Percentiles rank a stretch among this genome's conserved stretches.
Conservation (phyloP, 2,888 invertebrate genomes). For the Lasius fuliginosus region DNA sequence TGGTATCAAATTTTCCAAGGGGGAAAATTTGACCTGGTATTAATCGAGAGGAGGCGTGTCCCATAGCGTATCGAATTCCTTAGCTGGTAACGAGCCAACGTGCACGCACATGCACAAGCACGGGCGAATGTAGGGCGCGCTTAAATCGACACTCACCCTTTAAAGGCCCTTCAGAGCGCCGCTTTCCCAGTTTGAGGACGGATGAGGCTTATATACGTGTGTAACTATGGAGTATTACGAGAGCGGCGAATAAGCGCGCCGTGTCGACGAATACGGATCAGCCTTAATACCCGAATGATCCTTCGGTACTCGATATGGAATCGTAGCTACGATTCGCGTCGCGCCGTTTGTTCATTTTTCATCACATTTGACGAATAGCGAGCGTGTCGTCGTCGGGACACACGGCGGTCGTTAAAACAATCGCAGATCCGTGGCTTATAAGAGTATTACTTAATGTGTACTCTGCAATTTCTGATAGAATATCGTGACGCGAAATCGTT, state of each 20-base stretch:
- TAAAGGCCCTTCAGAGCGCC: conserved; percentile 44
- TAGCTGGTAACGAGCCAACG: conserved; percentile 47
- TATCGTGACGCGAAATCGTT: conserved; percentile 23
- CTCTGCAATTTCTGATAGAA: conserved; percentile 41
- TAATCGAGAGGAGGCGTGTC: not conserved
- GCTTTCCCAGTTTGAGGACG: conserved; percentile 56
- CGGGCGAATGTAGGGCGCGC: conserved; percentile 56
- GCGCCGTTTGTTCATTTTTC: conserved; percentile 36
- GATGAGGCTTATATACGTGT: conserved; percentile 49
- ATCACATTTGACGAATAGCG: conserved; percentile 31
- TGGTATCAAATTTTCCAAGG: not conserved
- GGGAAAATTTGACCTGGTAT: not conserved
- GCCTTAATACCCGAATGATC: conserved; percentile 67
- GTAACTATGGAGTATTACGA: conserved; percentile 53
- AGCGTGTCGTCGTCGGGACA: conserved; percentile 26
- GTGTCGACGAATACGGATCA: conserved; percentile 65
- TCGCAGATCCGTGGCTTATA: conserved; percentile 57
- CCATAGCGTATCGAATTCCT: conserved; percentile 43
- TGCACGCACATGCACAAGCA: conserved; percentile 26
- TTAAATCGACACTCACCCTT: conserved; percentile 67
- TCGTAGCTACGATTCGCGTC: conserved; percentile 39
- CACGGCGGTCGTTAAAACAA: conserved; percentile 52
- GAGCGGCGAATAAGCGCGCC: conserved; percentile 57
- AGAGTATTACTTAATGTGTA: conserved; percentile 61
- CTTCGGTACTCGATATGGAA: conserved; percentile 55